These are phyloP conservation scores for Mya arenaria DNA, from an alignment of 1,140 invertebrate species.

Conservation along the genomic window DNA sequence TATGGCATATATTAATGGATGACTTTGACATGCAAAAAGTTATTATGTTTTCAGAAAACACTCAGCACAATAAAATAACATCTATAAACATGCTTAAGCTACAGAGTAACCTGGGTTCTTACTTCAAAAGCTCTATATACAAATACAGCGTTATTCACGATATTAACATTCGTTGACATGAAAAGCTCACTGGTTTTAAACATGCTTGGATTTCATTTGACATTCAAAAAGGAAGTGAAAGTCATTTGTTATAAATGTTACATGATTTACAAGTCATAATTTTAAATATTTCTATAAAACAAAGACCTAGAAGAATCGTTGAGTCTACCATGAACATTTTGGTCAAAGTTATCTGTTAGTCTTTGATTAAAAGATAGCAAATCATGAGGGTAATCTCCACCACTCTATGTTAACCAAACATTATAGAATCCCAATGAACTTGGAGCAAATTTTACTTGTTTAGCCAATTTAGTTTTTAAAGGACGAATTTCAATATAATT, in stretches of 20 bases:
- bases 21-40: too few species aligned
- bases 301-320: not conserved
- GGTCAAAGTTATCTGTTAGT: not conserved
- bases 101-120: not conserved
- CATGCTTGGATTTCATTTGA: not conserved
- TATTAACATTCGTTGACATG: not conserved
- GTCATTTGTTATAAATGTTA: not conserved
- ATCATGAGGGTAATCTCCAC: not conserved
- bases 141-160: not conserved
- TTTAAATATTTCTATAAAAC: not conserved
- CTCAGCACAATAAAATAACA: too few species aligned
- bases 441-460: not conserved
- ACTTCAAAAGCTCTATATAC: not conserved
- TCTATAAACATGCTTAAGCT: too few species aligned
- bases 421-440: not conserved
- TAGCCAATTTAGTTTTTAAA: not conserved
- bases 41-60: too few species aligned
- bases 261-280: not conserved
- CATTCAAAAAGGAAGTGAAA: not conserved
- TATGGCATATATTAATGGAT: too few species aligned
- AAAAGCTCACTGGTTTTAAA: not conserved
- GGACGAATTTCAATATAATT: not conserved
- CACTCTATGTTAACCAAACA: not conserved
- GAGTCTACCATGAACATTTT: not conserved
- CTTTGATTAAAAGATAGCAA: not conserved